Evolutionary conservation across 2,113 vertebrate genomes (phyloP), one percentile per base, ranked within the genome.

Genomic region (Silurus asotus): DNA sequence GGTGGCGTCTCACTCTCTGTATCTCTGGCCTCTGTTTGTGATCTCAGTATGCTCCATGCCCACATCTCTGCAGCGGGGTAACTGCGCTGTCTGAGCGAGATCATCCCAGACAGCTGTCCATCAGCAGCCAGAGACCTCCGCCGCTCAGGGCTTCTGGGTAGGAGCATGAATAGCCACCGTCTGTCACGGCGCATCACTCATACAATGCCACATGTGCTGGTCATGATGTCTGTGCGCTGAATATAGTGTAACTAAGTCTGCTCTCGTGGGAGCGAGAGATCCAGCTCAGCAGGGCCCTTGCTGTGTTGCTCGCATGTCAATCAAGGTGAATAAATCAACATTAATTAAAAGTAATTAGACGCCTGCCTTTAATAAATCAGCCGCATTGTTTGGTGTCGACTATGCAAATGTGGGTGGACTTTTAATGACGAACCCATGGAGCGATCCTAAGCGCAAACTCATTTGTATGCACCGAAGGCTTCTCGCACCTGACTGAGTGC

Each of bases 161-260:
- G 74, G 67, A 81, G 82, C 82, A 62, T n/a, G 85, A 87, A 87
- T 87, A 75, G 80, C 62, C 76, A n/a, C 85, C 85, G 61, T 76
- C 85, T 89, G 88, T 89, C 88, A 89, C 2, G 45, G 15, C 8
- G 64, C 45, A 89, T 89, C 88, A 87, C 70, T 82, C 85, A 64
- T 62, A 82, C 70, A 77, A 37, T 11, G 45, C 67, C 61, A 79
- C 84, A 70, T 69, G 64, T 65, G 49, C 51, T 69, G 61, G 11
- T 58, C 55, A 48, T 80, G 75, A 80, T 51, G 76, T 48, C 84
- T 58, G 64, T 59, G 37, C 53, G 17, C 56, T 87, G 85, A 61
- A 56, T 65, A 77, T 51, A 62, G 37, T 45, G 77, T 61, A 61
- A 80, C 77, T 19, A 80, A 45, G 28, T 61, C 77, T 80, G 17